Percentiles rank a stretch among this genome's conserved stretches.
phyloP scores from a whole-genome alignment of 2,797 vertebrate genomes.

The Lutjanus campechanus region DNA sequence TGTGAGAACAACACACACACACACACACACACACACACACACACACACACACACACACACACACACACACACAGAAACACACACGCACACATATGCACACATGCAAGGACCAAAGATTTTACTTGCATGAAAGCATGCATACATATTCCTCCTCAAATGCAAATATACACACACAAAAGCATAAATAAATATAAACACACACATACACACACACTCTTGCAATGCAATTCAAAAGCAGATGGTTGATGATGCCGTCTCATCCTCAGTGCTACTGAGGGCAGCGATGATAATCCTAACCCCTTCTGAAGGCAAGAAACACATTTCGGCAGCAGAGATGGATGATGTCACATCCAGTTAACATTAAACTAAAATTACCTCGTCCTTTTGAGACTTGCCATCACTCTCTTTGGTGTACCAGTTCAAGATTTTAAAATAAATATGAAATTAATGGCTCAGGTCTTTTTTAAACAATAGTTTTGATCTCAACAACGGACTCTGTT shows the following conservation, averaged over 20 bases:
- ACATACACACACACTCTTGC: not conserved
- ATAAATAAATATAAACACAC: not conserved
- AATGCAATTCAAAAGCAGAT: constrained; percentile 21
- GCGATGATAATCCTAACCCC: constrained; percentile 40
- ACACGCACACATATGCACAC: not conserved
- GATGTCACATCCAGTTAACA: constrained; percentile 45
- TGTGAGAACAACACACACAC: constrained; percentile 23
- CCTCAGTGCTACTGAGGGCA: constrained; percentile 36
- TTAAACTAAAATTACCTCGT: constrained; percentile 27
- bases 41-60: constrained; percentile 11
- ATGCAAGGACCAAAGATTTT: not conserved
- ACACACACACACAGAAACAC: constrained; percentile 19
- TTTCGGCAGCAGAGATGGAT: constrained; percentile 47
- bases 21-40: constrained; percentile 10
- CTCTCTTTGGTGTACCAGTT: not conserved
- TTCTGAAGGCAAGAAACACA: constrained; percentile 50
- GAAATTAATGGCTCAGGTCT: not conserved
- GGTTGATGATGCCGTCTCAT: constrained; percentile 34
- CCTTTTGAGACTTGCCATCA: not conserved
- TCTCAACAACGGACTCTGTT: not conserved
- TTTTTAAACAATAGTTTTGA: not conserved
- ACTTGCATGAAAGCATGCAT: constrained; percentile 25
- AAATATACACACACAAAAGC: constrained; percentile 24
- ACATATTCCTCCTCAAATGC: constrained; percentile 32
- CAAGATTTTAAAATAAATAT: not conserved